Percentiles rank a stretch among this genome's conserved stretches.
These are phyloP conservation scores for Orestias chungarensis DNA, from an alignment of 2,797 vertebrate genomes.

Conservation along the genomic window DNA sequence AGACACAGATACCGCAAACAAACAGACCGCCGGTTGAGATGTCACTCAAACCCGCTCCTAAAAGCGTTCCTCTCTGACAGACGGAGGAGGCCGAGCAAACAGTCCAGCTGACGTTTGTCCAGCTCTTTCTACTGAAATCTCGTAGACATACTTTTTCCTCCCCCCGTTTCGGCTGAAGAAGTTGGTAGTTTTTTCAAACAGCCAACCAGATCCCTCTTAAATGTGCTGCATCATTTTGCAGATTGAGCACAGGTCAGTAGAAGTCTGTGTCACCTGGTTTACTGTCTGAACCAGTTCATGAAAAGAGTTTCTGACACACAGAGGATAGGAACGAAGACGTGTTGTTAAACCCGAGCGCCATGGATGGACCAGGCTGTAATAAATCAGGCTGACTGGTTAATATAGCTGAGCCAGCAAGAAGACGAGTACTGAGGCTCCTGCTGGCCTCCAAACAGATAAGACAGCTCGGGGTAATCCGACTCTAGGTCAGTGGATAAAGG, in stretches of 20 bases:
- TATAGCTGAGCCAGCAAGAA: slow-evolving; percentile 84
- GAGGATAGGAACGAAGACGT: slow-evolving; percentile 22
- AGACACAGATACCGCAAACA: slow-evolving; percentile 66
- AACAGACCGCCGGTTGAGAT: slow-evolving; percentile 69
- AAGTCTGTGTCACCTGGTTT: slow-evolving; percentile 2
- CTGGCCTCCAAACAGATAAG: slow-evolving; percentile 96
- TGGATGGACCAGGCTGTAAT: slow-evolving; percentile 38
- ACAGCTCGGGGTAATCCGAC: slow-evolving; percentile 97
- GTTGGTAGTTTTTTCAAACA: not conserved
- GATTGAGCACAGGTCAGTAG: slow-evolving; percentile 35
- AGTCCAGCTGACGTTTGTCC: slow-evolving; percentile 25
- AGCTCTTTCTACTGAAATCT: not conserved
- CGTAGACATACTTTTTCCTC: not conserved
- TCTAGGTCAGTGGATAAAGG: slow-evolving; percentile 99
- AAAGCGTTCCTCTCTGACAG: slow-evolving; percentile 25
- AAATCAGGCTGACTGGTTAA: slow-evolving; percentile 81
- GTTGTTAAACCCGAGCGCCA: slow-evolving; percentile 57
- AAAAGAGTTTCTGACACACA: slow-evolving; percentile 21
- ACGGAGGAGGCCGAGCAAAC: slow-evolving; percentile 50
- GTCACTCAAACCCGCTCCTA: slow-evolving; percentile 66
- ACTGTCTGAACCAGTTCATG: slow-evolving; percentile 40
- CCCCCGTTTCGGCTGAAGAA: not conserved
- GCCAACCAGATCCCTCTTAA: not conserved
- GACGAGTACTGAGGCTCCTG: slow-evolving; percentile 90
- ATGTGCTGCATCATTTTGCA: not conserved